Evolutionary conservation across 2,797 vertebrate species (phyloP), one percentile per base, ranked within the genome.

Genomic region (Halcyon smyrnensis): DNA sequence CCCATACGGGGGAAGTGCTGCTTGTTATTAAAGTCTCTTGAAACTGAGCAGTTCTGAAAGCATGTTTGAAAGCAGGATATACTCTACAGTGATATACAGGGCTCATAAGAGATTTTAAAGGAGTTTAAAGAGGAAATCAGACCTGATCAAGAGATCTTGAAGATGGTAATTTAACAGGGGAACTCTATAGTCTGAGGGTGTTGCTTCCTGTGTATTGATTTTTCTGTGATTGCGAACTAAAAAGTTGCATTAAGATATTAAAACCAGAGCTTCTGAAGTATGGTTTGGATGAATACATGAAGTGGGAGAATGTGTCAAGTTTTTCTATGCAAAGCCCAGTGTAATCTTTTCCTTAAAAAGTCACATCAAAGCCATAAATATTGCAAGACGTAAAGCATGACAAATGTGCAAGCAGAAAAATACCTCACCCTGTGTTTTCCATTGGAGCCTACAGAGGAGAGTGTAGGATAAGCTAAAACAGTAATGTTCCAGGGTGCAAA

Each of bases 281-380:
- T 63, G 90, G 95, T 97, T 96, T 84, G 59, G 93, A 96, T 96
- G 97, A 97, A 98, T 95, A 70, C 34, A 67, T 89, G 89, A 91
- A 96, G 92, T 56, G 37, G 70, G 68, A 89, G 77, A 97, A 97
- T 95, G 96, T 93, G 97, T 93, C 73, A 95, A 54, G 93, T 94
- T 95, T 97, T 90, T 88, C 89, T 81, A 70, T 4, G 28, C 90
- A 91, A 95, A 95, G 81, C 81, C 93, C 74, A 75, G 77, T 34
- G 28, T 78, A 95, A 89, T 74, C 43, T 80, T 88, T 96, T 96
- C 54, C 84, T 96, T 90, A 84, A 96, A 97, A 96, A 97, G 94
- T 96, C 97, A 98, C 84, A 76, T 95, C 92, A 95, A 95, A 95
- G 89, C 84, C 78, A 65, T 97, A 97, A 97, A 97, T 95, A 95